These are phyloP conservation scores for Dilophus febrilis DNA, from an alignment of 2,888 invertebrate species.

Conservation along the genomic window DNA sequence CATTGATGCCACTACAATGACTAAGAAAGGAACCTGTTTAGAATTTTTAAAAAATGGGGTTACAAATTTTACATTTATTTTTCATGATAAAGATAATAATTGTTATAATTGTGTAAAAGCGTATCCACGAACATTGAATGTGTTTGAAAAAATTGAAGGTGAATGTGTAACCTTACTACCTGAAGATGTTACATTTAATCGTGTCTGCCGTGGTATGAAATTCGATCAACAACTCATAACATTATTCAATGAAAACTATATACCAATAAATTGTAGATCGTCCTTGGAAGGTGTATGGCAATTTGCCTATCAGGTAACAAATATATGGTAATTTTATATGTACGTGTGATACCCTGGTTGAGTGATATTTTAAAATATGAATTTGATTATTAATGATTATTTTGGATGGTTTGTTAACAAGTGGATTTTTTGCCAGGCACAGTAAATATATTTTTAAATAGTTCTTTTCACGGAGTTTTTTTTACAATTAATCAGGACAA, in stretches of 20 bases:
- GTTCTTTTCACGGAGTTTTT: no score
- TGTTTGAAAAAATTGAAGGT: constrained; percentile 75
- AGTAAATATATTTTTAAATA: no score
- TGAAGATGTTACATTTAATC: constrained; percentile 52
- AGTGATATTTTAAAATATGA: no score
- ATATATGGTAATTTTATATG: no score
- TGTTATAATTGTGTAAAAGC: constrained; percentile 79
- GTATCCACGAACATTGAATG: constrained; percentile 70
- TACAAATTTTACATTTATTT: constrained; percentile 66
- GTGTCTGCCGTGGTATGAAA: constrained; percentile 57
- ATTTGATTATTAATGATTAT: no score
- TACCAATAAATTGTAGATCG: constrained; percentile 80
- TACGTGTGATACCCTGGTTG: no score
- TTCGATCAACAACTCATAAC: constrained; percentile 68
- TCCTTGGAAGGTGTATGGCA: constrained; percentile 94
- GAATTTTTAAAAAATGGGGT: constrained; percentile 57
- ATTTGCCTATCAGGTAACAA: constrained; percentile 60
- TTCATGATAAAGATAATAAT: constrained; percentile 37
- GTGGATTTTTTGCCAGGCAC: no score
- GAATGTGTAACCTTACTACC: constrained; percentile 55
- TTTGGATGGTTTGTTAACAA: no score
- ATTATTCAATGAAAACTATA: constrained; percentile 75
- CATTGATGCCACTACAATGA: constrained; percentile 65
- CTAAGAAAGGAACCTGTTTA: constrained; percentile 53
- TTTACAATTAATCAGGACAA: no score